Evolutionary conservation across 2,888 invertebrate genomes (phyloP).

Genomic region (Eledone cirrhosa): DNA sequence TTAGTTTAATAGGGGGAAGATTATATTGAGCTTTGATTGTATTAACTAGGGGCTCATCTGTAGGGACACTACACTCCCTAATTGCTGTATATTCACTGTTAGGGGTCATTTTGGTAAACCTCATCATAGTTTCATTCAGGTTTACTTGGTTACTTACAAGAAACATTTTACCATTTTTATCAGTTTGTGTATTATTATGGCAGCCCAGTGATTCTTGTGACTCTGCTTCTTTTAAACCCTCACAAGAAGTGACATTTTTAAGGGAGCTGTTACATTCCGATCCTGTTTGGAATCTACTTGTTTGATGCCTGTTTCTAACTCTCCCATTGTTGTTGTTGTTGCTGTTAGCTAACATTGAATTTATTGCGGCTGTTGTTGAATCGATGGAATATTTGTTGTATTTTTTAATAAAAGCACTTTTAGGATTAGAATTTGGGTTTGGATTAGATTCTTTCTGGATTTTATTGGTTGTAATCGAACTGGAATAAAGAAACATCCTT

Average conservation of each 20-base stretch:
- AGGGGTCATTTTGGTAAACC: slow-evolving; percentile 33
- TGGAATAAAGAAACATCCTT: background rate
- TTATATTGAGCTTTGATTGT: slow-evolving; percentile 28
- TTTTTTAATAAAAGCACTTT: no score
- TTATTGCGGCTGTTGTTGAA: no score
- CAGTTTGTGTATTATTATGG: background rate
- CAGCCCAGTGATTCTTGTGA: background rate
- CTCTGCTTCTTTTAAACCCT: no score
- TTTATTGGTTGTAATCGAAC: background rate
- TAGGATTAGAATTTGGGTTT: no score
- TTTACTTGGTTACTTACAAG: background rate
- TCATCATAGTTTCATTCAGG: slow-evolving; percentile 30
- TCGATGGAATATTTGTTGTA: no score
- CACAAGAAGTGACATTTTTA: no score
- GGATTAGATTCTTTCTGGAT: background rate
- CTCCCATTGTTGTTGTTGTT: no score
- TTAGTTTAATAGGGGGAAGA: background rate
- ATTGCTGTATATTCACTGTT: slow-evolving; percentile 35
- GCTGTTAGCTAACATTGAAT: no score
- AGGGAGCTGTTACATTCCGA: no score
- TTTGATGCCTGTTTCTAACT: no score
- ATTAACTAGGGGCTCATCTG: slow-evolving; percentile 38
- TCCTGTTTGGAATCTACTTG: no score
- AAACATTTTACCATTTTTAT: background rate
- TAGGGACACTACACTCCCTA: slow-evolving; percentile 37